A percentile compares a stretch with the other conserved stretches of the same genome.
These are phyloP conservation scores for Acanthaster planci DNA, from an alignment of 35 echinoderm and acorn worm species.

Conservation along the genomic window DNA sequence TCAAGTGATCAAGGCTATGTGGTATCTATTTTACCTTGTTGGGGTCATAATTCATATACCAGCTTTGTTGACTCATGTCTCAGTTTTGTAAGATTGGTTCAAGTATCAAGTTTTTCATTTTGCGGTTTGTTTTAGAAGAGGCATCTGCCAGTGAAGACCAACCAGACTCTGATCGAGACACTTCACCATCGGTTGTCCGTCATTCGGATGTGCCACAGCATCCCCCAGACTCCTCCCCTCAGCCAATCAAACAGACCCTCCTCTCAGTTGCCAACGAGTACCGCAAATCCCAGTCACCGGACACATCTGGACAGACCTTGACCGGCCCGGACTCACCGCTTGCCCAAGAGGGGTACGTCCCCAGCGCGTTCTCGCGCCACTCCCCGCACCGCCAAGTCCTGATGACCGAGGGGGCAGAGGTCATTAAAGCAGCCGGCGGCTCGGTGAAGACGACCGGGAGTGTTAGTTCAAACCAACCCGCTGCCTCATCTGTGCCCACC, in stretches of 20 bases:
- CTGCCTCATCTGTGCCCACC: neutral
- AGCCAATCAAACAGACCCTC: slow-evolving; percentile 30
- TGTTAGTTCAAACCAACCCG: neutral
- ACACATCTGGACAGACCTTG: neutral
- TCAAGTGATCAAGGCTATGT: no score
- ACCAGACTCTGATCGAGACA: neutral
- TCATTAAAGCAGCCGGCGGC: neutral
- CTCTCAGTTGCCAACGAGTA: slow-evolving; percentile 19
- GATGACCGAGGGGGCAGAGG: slow-evolving; percentile 4
- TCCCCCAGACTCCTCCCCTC: neutral
- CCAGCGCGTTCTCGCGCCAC: slow-evolving; percentile 58
- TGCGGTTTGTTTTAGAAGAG: no score
- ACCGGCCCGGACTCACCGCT: neutral
- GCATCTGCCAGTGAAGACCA: slow-evolving; percentile 22
- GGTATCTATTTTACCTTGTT: no score
- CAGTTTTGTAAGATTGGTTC: no score
- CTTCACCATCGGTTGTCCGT: neutral
- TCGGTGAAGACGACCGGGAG: neutral
- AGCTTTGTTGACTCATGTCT: no score
- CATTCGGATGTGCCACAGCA: neutral
- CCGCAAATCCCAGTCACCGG: slow-evolving; percentile 36
- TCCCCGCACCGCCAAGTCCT: slow-evolving; percentile 37
- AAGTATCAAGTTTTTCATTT: no score
- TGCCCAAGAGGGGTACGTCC: slow-evolving; percentile 54
- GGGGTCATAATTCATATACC: no score